phyloP scores from a whole-genome alignment of 2,888 invertebrate species.

The Marasmarcha lunaedactyla region DNA sequence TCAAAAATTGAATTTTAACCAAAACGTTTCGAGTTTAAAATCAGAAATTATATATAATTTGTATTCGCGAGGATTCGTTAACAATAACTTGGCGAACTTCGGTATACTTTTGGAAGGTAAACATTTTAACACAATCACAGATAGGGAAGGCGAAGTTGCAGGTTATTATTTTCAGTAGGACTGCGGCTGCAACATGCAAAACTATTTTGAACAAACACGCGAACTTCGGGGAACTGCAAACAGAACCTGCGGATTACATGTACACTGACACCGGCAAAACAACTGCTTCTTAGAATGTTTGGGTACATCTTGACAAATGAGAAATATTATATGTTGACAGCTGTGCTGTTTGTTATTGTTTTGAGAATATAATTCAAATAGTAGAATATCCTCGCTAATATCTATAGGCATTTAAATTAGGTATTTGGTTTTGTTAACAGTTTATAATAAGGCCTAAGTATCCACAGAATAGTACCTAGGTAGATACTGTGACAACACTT shows the following conservation, averaged over 20 bases:
- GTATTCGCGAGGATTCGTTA: too few relatives aligned
- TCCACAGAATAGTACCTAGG: too few relatives aligned
- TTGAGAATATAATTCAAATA: too few relatives aligned
- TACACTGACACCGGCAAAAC: constrained; percentile 30
- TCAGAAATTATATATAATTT: too few relatives aligned
- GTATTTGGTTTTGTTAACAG: too few relatives aligned
- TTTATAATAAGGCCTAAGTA: too few relatives aligned
- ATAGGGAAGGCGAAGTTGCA: background rate
- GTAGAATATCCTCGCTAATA: too few relatives aligned
- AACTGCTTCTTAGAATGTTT: constrained; percentile 31
- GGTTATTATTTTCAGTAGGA: constrained; percentile 18
- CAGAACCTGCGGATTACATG: constrained; percentile 44
- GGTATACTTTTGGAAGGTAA: background rate
- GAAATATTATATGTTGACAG: too few relatives aligned
- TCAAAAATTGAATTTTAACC: background rate
- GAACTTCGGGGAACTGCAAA: constrained; percentile 45
- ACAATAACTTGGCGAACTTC: constrained; percentile 10
- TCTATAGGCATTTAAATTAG: too few relatives aligned
- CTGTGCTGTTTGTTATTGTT: too few relatives aligned
- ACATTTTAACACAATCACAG: constrained; percentile 3
- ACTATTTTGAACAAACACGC: constrained; percentile 53
- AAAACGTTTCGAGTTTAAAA: background rate
- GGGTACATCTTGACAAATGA: too few relatives aligned
- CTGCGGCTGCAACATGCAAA: constrained; percentile 45
- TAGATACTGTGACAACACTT: too few relatives aligned